phyloP scores from a whole-genome alignment of 1,140 invertebrate species.

The Brachionus rotundiformis region DNA sequence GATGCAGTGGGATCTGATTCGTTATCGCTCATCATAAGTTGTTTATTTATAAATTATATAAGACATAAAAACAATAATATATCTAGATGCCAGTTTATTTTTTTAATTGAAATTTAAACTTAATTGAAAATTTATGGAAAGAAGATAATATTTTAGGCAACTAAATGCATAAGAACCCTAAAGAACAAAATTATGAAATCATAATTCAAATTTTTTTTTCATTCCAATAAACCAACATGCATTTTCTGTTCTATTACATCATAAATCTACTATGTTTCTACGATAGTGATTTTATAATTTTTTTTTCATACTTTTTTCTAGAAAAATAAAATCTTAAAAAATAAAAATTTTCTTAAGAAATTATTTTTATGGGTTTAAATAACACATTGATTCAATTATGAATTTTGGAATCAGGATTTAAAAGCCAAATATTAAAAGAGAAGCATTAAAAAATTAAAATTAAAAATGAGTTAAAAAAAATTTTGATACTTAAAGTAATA shows the following conservation, averaged over 20 bases:
- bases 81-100: too few species aligned
- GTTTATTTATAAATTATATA: not conserved
- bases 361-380: not conserved
- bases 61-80: not conserved
- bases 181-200: conserved; percentile 8
- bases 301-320: not conserved
- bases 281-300: not conserved
- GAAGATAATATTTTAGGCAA: not conserved
- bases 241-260: conserved; percentile 15
- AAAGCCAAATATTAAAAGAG: not conserved
- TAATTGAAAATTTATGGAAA: not conserved
- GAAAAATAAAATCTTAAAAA: not conserved
- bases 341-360: not conserved
- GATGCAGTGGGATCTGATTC: not conserved
- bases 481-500: not conserved
- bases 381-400: not conserved
- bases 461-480: not conserved
- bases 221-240: not conserved
- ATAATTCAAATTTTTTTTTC: not conserved
- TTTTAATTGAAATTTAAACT: not conserved
- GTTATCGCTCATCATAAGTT: not conserved
- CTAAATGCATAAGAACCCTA: not conserved
- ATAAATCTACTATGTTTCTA: not conserved
- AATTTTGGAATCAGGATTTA: not conserved
- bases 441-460: too few species aligned